Percentiles rank a stretch among this genome's conserved stretches.
Conservation (phyloP, 2,113 vertebrate genomes). For the Ctenodactylus gundi region DNA sequence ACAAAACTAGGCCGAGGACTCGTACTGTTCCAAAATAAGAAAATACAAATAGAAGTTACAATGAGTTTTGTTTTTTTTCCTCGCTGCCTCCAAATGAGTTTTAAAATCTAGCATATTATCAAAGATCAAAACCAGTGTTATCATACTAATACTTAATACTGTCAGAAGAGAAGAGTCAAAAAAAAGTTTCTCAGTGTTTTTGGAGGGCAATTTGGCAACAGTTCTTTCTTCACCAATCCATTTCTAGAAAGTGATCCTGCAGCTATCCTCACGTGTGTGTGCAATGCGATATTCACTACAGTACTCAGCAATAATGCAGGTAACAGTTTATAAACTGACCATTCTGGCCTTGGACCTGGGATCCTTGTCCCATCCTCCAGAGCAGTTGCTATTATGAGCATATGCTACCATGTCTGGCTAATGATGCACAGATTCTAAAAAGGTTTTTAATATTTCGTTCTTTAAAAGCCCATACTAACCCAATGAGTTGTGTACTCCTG, state of each 20-base stretch:
- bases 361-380: too few relatives aligned
- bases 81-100: too few relatives aligned
- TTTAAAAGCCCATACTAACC: too few relatives aligned
- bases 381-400: too few relatives aligned
- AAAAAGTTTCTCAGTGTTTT: not conserved
- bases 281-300: not conserved
- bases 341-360: too few relatives aligned
- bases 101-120: not conserved
- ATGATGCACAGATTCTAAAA: too few relatives aligned
- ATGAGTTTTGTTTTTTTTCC: not conserved
- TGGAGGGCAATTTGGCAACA: not conserved
- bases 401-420: too few relatives aligned
- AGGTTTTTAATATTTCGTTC: too few relatives aligned
- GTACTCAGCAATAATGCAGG: not conserved
- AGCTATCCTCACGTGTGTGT: not conserved
- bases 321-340: too few relatives aligned
- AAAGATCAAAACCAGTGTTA: not conserved
- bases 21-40: not conserved
- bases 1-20: not conserved
- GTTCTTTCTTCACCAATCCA: not conserved
- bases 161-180: not conserved
- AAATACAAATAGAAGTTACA: slow-evolving; percentile 3
- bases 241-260: not conserved
- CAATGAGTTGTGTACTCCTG: too few relatives aligned
- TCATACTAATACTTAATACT: not conserved